These are phyloP conservation scores for Ciconia maguari DNA, from an alignment of 2,113 vertebrate genomes.

Conservation along the genomic window DNA sequence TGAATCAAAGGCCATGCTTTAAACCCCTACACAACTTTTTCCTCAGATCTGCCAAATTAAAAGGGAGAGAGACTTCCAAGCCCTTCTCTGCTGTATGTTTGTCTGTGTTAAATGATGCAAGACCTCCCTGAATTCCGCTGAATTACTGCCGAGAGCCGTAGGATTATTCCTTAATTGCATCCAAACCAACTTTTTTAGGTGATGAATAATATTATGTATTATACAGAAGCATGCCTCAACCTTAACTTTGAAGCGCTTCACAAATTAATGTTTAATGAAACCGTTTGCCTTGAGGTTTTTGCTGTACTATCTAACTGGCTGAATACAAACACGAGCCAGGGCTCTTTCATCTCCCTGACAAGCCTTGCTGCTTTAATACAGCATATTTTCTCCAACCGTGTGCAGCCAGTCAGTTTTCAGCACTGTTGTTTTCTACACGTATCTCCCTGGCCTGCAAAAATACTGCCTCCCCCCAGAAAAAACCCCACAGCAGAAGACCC, in stretches of 20 bases:
- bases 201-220: neutral
- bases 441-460: neutral
- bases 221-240: neutral
- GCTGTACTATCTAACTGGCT: neutral
- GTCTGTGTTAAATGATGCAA: conserved; percentile 20
- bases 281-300: neutral
- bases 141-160: neutral
- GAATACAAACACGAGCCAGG: neutral
- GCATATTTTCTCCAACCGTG: neutral
- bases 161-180: conserved; percentile 46
- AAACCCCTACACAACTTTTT: neutral
- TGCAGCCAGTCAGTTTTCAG: neutral
- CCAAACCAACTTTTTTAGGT: conserved; percentile 23
- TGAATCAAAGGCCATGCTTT: neutral
- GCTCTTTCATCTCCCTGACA: conserved; percentile 10
- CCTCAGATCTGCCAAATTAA: neutral
- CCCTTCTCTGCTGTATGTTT: neutral
- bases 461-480: neutral
- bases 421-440: neutral
- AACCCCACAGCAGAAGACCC: neutral
- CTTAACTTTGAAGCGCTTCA: conserved; percentile 29
- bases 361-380: neutral
- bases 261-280: conserved; percentile 58
- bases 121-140: neutral
- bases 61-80: neutral